Evolutionary conservation across 1,140 invertebrate genomes (phyloP).

Genomic region (Bombus terrestris): DNA sequence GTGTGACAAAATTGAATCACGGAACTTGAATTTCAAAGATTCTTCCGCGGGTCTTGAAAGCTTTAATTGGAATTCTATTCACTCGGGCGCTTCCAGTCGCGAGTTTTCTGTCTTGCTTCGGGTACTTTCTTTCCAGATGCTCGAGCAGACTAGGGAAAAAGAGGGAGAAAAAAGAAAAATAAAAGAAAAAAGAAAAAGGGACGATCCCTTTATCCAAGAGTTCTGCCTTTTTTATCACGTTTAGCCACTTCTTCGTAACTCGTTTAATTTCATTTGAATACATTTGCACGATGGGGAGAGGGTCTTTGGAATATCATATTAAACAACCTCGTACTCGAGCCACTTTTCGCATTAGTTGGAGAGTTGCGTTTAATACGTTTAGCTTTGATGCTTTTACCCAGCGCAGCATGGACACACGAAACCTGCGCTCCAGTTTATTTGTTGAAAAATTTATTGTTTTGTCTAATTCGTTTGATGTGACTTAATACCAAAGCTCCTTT

Average conservation of each 20-base stretch:
- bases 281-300: neutral
- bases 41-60: constrained; percentile 29
- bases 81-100: constrained; percentile 48
- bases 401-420: neutral
- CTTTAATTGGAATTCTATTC: constrained; percentile 65
- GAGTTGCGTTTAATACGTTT: constrained; percentile 1
- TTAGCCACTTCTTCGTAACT: constrained; percentile 41
- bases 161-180: neutral
- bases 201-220: constrained; percentile 13
- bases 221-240: constrained; percentile 28
- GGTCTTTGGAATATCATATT: constrained; percentile 20
- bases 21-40: constrained; percentile 58
- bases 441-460: neutral
- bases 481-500: neutral
- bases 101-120: constrained; percentile 45
- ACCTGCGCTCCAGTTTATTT: neutral
- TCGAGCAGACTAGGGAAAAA: constrained; percentile 7
- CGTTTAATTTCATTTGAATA: constrained; percentile 43
- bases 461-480: neutral
- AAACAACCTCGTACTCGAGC: constrained; percentile 6
- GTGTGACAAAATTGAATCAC: neutral
- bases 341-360: neutral
- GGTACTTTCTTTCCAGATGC: constrained; percentile 18
- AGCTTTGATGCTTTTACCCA: neutral
- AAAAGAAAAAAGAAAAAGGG: constrained; percentile 12